Evolutionary conservation across 2,113 vertebrate genomes (phyloP).

Genomic region (Lampris megalopsis): DNA sequence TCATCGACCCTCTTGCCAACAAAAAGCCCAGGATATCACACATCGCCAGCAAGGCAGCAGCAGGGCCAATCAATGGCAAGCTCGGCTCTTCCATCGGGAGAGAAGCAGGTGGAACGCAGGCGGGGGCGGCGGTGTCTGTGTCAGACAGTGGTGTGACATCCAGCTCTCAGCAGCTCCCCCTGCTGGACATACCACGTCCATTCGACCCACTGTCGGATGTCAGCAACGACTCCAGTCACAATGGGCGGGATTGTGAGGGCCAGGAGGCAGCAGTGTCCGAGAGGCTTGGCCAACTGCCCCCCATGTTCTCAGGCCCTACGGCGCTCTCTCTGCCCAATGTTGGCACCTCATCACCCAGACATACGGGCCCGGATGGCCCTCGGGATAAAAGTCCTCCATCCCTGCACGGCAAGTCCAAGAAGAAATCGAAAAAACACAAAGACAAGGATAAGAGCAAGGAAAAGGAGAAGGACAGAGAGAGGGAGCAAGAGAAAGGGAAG

Average conservation of each 20-base stretch:
- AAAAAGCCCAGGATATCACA: constrained; percentile 96
- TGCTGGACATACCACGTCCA: constrained; percentile 85
- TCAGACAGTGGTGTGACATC: constrained; percentile 67
- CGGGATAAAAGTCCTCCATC: constrained; percentile 72
- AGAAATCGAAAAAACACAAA: constrained; percentile 96
- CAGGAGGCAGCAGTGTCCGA: constrained; percentile 78
- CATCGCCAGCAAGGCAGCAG: constrained; percentile 85
- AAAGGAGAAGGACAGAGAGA: constrained; percentile 69
- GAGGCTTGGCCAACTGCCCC: constrained; percentile 78
- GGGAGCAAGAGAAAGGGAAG: constrained; percentile 52
- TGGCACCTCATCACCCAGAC: constrained; percentile 51
- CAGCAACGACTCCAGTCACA: constrained; percentile 91
- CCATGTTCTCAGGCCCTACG: constrained; percentile 48
- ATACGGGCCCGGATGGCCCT: constrained; percentile 52
- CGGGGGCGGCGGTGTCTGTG: constrained; percentile 26
- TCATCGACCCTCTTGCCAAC: constrained; percentile 91
- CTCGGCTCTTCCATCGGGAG: constrained; percentile 83
- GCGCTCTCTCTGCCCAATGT: constrained; percentile 13
- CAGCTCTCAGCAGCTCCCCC: constrained; percentile 73
- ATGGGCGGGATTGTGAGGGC: constrained; percentile 87
- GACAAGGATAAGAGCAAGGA: constrained; percentile 89
- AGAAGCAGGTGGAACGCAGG: constrained; percentile 68
- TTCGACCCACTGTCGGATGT: constrained; percentile 90
- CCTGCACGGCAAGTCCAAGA: constrained; percentile 86
- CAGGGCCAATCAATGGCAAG: constrained; percentile 88